Base-by-base conservation (phyloP, 2,797 vertebrate genomes). In the Argya squamiceps region DNA sequence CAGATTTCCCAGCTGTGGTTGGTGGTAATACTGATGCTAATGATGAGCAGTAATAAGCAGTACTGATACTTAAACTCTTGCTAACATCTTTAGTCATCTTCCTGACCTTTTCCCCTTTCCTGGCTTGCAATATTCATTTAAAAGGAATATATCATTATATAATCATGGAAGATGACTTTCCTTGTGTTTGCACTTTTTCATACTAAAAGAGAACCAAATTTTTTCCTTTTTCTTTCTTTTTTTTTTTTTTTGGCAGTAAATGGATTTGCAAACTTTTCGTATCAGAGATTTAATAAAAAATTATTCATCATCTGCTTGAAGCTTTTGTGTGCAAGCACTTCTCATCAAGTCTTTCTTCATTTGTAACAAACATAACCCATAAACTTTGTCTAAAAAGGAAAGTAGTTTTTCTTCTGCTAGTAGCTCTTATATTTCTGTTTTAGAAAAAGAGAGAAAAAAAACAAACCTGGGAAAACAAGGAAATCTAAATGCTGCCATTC, bases 301-400 rank as follows among this genome's bases (percentile, higher is more conserved):
- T 29, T 88, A 79, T 84, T 95, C 43, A 63, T 84, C 59, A 29
- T 71, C 53, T 83, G 50, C 94, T 89, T 94, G 92, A 96, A 96
- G 53, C 32, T 85, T 94, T 95, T 92, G 87, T 93, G 52, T 89
- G 89, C 32, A 52, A 96, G 85, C 74, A 89, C 83, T 92, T 93
- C 65, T 83, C 77, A 83, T 86, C 58, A 76, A 87, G 56, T 47
- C 55, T 83, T 81, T 91, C 64, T 93, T 85, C 83, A 59, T 95
- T 95, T 88, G 34, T 92, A 96, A 90, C 89, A 94, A 94, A 84
- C 41, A 76, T 89, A 92, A 94, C 60, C 88, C 82, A 79, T 84
- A 82, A 97, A 94, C 80, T 95, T 94, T 80, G 58, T 88, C 85
- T 96, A 96, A 97, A 93, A 85, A 52, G 67, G 36, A 78, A 92